Conservation (phyloP, 2,113 vertebrate species). For the Pleuronectes platessa region DNA sequence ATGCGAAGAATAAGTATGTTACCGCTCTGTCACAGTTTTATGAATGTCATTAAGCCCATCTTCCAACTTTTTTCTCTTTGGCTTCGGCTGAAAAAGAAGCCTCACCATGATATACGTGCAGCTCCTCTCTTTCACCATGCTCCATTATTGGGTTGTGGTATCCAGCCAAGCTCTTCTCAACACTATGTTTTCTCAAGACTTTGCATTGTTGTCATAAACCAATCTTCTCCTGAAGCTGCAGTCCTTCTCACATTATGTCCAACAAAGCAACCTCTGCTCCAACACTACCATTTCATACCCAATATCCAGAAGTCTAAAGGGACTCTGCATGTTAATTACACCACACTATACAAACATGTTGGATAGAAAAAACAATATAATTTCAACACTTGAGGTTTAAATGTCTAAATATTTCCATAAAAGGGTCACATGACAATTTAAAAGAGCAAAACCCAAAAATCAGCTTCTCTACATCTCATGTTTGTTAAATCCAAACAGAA, state of each 20-base stretch:
- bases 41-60: constrained; percentile 34
- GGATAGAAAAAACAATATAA: background rate
- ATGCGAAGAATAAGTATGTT: constrained; percentile 4
- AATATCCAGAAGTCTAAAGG: background rate
- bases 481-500: background rate
- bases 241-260: background rate
- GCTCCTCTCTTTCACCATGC: constrained; percentile 6
- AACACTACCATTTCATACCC: background rate
- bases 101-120: constrained; percentile 28
- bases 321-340: background rate
- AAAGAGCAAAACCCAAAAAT: background rate
- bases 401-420: background rate
- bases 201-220: background rate
- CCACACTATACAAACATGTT: background rate
- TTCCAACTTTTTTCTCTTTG: constrained; percentile 27
- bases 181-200: background rate
- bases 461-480: background rate
- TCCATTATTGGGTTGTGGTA: constrained; percentile 9
- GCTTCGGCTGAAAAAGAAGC: constrained; percentile 34
- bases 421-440: background rate
- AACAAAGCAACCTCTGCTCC: background rate
- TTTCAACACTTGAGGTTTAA: background rate
- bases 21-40: constrained; percentile 9
- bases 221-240: background rate
- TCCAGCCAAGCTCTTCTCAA: constrained; percentile 13